These are phyloP conservation scores for Drosophila subpulchrella DNA, from an alignment of 1,140 invertebrate genomes.

Conservation along the genomic window DNA sequence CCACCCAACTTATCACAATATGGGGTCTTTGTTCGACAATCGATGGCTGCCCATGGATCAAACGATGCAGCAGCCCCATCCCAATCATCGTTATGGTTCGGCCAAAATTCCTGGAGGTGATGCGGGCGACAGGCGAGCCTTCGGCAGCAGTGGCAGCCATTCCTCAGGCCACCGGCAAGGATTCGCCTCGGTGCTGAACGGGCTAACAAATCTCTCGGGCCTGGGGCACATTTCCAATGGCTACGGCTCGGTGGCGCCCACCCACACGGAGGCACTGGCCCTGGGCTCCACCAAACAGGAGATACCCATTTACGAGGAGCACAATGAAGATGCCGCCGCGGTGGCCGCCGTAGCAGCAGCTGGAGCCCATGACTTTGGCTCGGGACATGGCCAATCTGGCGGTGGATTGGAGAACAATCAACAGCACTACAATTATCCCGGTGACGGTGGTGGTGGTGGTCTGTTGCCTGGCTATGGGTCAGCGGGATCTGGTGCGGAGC, in stretches of 20 bases:
- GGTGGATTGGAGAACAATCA: constrained; percentile 32
- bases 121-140: constrained; percentile 21
- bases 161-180: constrained; percentile 16
- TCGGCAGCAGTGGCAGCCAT: constrained; percentile 34
- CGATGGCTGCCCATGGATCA: constrained; percentile 63
- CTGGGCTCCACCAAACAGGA: constrained; percentile 68
- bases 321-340: constrained; percentile 75
- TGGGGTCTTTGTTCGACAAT: constrained; percentile 57
- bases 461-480: constrained; percentile 22
- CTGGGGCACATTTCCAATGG: constrained; percentile 76
- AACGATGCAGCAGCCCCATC: constrained; percentile 21
- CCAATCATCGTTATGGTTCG: constrained; percentile 48
- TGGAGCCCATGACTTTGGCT: constrained; percentile 47
- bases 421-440: constrained; percentile 70
- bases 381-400: constrained; percentile 24
- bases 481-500: constrained; percentile 20
- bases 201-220: constrained; percentile 77
- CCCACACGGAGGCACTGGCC: constrained; percentile 61
- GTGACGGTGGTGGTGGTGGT: constrained; percentile 14
- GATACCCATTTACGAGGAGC: constrained; percentile 83
- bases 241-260: constrained; percentile 69
- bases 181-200: constrained; percentile 64
- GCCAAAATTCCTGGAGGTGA: constrained; percentile 10
- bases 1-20: constrained; percentile 35
- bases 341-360: constrained; percentile 64